Percentiles rank a stretch among this genome's conserved stretches.
These are phyloP conservation scores for Mixornis gularis DNA, from an alignment of 2,113 vertebrate genomes.

Conservation along the genomic window DNA sequence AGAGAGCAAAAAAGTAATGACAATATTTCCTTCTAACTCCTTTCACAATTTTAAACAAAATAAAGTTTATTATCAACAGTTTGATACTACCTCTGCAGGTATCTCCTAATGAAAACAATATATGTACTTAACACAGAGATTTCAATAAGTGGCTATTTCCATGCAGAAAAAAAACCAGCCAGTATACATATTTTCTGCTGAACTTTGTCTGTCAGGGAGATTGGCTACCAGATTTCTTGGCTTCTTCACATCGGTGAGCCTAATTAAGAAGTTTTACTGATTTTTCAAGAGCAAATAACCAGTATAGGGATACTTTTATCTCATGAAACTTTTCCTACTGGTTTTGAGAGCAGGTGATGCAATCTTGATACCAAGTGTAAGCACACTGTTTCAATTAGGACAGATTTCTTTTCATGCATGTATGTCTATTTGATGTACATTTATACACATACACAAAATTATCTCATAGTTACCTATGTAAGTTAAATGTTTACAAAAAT, in stretches of 20 bases:
- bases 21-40: not conserved
- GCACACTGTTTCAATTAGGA: not conserved
- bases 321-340: not conserved
- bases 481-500: not conserved
- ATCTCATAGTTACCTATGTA: not conserved
- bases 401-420: not conserved
- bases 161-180: not conserved
- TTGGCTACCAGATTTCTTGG: not conserved
- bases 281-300: not conserved
- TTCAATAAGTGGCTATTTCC: not conserved
- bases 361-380: not conserved
- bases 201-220: not conserved
- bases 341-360: not conserved
- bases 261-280: not conserved
- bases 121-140: not conserved
- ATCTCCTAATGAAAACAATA: not conserved
- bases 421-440: not conserved
- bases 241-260: not conserved
- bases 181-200: not conserved
- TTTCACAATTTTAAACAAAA: not conserved
- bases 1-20: not conserved
- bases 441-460: not conserved
- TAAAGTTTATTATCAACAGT: not conserved
- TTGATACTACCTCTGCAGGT: not conserved
- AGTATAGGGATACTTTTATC: not conserved